Conservation (phyloP, 2,797 vertebrate species). For the Helarctos malayanus region DNA sequence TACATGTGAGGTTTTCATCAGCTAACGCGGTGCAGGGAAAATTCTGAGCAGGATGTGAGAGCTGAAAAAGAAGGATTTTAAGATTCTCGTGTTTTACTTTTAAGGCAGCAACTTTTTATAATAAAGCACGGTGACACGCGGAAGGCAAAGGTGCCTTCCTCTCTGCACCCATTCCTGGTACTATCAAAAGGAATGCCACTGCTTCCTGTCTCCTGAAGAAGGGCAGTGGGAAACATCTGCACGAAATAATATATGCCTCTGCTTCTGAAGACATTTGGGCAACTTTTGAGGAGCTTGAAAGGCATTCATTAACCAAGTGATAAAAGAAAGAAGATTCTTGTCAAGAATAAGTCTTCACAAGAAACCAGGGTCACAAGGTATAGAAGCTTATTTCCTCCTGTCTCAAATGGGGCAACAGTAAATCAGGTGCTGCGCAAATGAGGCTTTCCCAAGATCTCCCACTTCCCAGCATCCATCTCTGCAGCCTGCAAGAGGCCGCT, state of each 20-base stretch:
- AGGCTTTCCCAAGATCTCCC: neutral
- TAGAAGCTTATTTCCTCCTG: neutral
- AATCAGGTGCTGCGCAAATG: neutral
- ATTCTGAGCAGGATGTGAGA: neutral
- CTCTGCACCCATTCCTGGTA: accelerated
- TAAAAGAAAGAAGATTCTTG: neutral
- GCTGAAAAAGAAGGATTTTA: neutral
- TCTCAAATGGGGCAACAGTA: slow-evolving; percentile 34
- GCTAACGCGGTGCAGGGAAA: neutral
- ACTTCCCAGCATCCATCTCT: slow-evolving; percentile 4
- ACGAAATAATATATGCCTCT: neutral
- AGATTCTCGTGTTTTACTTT: neutral
- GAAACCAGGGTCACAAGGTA: neutral
- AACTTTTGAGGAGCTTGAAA: neutral
- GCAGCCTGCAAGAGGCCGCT: slow-evolving; percentile 78
- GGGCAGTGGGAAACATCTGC: neutral
- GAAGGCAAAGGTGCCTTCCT: neutral
- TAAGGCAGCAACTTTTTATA: neutral
- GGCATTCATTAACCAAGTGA: neutral
- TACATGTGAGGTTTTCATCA: neutral
- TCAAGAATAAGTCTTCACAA: neutral
- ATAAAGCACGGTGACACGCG: neutral
- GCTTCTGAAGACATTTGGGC: neutral
- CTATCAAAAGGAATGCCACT: neutral
- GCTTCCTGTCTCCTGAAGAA: neutral